These are phyloP conservation scores for Artemia sinica DNA, from an alignment of 2,888 invertebrate genomes.

Conservation along the genomic window DNA sequence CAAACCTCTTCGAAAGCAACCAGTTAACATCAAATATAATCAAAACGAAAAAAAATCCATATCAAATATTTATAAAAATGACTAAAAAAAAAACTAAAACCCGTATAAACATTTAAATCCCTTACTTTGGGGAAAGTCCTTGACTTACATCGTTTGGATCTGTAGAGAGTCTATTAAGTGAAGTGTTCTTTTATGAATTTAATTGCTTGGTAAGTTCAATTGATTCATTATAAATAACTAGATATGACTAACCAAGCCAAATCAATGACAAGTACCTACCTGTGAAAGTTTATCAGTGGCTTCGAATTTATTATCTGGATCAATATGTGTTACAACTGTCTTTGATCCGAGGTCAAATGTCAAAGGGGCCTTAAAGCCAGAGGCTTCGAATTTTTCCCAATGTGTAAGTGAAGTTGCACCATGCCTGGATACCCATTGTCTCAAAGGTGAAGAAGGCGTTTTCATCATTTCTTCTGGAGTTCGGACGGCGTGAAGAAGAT, in stretches of 20 bases:
- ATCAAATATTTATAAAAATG: no score
- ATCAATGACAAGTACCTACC: constrained; percentile 36
- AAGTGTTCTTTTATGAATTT: no score
- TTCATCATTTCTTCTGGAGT: constrained; percentile 47
- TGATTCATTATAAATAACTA: not conserved
- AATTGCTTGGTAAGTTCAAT: no score
- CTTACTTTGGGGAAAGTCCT: no score
- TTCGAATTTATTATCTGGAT: constrained; percentile 71
- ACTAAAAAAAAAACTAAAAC: no score
- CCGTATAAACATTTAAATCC: no score
- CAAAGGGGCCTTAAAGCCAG: constrained; percentile 50
- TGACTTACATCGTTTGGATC: no score
- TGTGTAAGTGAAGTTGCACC: constrained; percentile 62
- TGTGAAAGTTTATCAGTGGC: constrained; percentile 84
- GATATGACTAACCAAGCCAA: not conserved
- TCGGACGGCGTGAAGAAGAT: constrained; percentile 62
- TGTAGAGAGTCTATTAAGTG: no score
- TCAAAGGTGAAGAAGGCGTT: constrained; percentile 63
- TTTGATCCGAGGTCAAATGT: constrained; percentile 72
- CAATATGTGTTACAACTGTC: constrained; percentile 74
- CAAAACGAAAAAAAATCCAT: no score
- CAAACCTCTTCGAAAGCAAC: no score
- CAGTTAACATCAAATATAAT: no score
- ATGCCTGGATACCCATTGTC: constrained; percentile 79
- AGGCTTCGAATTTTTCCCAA: constrained; percentile 50